phyloP scores from a whole-genome alignment of 2,888 invertebrate genomes.

The Tetragonula carbonaria region DNA sequence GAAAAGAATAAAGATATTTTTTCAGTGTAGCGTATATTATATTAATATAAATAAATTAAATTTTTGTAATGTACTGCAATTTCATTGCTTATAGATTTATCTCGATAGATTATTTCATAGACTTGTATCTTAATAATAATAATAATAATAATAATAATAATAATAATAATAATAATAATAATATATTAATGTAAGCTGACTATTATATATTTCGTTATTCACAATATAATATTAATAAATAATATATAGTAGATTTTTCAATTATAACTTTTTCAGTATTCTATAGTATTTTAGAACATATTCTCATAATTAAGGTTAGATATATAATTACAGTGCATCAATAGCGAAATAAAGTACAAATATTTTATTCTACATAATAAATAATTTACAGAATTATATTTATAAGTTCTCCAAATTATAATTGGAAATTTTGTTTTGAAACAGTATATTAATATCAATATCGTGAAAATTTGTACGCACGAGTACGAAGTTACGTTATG shows the following conservation, averaged over 20 bases:
- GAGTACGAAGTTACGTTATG: not conserved
- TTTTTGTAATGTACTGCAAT: not conserved
- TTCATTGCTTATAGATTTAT: not conserved
- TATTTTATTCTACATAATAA: not conserved
- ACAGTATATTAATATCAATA: not conserved
- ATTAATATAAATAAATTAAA: constrained; percentile 5
- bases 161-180: no score
- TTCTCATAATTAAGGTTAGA: not conserved
- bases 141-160: no score
- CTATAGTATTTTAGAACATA: not conserved
- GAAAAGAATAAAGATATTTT: constrained; percentile 42
- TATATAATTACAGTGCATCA: constrained; percentile 2
- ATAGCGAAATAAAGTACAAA: not conserved
- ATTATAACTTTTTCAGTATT: not conserved
- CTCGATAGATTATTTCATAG: no score
- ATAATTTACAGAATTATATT: not conserved
- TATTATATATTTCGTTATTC: not conserved
- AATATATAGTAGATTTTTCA: not conserved
- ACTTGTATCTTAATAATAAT: no score
- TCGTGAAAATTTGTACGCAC: not conserved
- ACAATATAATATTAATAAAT: not conserved
- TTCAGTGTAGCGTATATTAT: not conserved
- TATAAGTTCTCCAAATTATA: not conserved
- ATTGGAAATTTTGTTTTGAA: not conserved
- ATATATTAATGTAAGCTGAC: no score